Evolutionary conservation across 2,797 vertebrate genomes (phyloP).

Genomic region (Monodelphis domestica): DNA sequence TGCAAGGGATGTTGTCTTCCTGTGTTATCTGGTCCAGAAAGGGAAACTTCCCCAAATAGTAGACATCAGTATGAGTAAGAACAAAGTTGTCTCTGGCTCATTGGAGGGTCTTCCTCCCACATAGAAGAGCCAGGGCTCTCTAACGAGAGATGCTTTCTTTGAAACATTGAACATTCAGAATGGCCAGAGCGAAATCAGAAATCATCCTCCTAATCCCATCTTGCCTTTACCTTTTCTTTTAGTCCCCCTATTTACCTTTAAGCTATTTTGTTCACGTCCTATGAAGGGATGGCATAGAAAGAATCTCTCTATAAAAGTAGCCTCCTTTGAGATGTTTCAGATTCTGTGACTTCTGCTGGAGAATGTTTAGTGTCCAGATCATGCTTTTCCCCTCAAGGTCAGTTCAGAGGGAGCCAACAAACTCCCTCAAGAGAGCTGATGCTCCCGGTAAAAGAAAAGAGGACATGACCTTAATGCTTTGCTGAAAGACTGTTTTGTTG

Average conservation of each 20-base stretch:
- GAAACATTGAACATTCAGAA: neutral
- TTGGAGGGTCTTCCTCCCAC: neutral
- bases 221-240: slow-evolving; percentile 32
- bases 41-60: neutral
- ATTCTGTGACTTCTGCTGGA: neutral
- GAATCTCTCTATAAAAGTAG: slow-evolving; percentile 32
- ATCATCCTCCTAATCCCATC: neutral
- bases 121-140: neutral
- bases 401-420: slow-evolving; percentile 32
- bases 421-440: neutral
- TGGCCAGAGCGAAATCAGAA: neutral
- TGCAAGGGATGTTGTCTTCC: neutral
- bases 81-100: slow-evolving; percentile 21
- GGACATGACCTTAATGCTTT: neutral
- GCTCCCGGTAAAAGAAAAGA: slow-evolving; percentile 4
- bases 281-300: slow-evolving; percentile 23
- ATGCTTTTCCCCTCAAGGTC: neutral
- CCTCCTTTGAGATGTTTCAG: slow-evolving; percentile 28
- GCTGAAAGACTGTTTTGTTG: neutral
- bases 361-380: slow-evolving; percentile 34
- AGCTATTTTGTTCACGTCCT: slow-evolving; percentile 33
- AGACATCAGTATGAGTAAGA: neutral
- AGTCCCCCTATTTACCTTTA: slow-evolving; percentile 35
- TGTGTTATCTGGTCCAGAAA: slow-evolving; percentile 25
- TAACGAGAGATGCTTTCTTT: neutral